Evolutionary conservation across 2,888 invertebrate genomes (phyloP), one percentile per base, ranked within the genome.

Genomic region (Protodeltote pygarga): DNA sequence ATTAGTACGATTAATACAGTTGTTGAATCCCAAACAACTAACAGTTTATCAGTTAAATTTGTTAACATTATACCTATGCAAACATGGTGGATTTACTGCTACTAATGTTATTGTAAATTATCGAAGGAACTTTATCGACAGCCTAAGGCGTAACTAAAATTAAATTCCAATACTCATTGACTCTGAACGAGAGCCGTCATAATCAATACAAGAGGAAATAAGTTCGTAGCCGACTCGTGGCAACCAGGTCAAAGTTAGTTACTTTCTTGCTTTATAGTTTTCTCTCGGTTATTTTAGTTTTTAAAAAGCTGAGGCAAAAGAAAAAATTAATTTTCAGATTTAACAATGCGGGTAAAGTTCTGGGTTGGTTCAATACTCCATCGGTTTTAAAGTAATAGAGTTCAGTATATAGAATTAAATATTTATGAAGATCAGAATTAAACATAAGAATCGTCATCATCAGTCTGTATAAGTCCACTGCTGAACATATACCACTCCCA

Each of bases 91-190:
- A 23, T 32, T 35, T 40, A 54, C 34, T 60, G 55, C 41, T n/a
- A n/a, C n/a, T n/a, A 55, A 55, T 71, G 52, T 69, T 73, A 65
- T 66, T 73, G 54, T 33, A 68, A 72, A 69, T 64, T 57, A 57
- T 47, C 23, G 40, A 52, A 48, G 55, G 52, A 52, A 64, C 52
- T 68, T 49, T 38, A 21, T n/a, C 6, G 38, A 47, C 23, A 9
- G 62, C 63, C 37, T 29, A 31, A 35, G 62, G 67, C 60, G 49
- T 42, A 50, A 60, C 39, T 52, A 52, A 69, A 75, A 75, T 78
- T 73, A 65, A 71, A 75, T 77, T 75, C 55, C 67, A 61, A 66
- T 72, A 65, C 57, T 68, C 66, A 69, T 71, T 71, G 71, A 71
- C 66, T 74, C 64, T 50, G 48, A 70, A 51, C 52, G 38, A 47